A percentile compares a stretch with the other conserved stretches of the same genome.
These are phyloP conservation scores for Reticulitermes speratus DNA, from an alignment of 1,140 invertebrate species.

Conservation along the genomic window DNA sequence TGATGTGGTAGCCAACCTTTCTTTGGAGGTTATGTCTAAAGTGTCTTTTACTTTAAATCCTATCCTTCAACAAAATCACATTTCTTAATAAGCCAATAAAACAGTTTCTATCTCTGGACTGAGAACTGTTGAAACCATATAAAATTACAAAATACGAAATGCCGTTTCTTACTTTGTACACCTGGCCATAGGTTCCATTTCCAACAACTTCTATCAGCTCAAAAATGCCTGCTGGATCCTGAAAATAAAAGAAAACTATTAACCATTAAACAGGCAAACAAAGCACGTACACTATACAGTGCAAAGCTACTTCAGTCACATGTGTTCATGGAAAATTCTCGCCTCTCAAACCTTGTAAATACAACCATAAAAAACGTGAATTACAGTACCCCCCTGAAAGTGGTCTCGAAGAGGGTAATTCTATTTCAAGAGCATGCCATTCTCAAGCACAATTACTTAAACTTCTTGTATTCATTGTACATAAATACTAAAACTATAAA, in stretches of 20 bases:
- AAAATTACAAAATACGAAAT: neutral
- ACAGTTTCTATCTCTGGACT: neutral
- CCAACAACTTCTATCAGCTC: conserved; percentile 99
- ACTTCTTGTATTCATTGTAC: neutral
- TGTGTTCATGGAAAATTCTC: neutral
- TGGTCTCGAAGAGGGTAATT: neutral
- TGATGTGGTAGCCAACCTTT: neutral
- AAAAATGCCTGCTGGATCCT: conserved; percentile 99
- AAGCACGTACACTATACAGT: neutral
- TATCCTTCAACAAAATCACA: neutral
- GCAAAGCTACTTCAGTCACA: neutral
- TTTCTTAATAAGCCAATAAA: neutral
- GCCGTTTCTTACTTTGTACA: conserved; percentile 87
- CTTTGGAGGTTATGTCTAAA: conserved; percentile 1
- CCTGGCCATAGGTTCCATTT: conserved; percentile 99
- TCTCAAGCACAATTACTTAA: neutral
- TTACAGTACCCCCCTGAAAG: neutral
- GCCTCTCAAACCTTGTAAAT: neutral
- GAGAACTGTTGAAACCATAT: no score
- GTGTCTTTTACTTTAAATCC: neutral
- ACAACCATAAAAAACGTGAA: conserved; percentile 18
- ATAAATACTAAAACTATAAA: conserved; percentile 22
- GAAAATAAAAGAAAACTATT: conserved; percentile 41
- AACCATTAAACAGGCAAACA: no score
- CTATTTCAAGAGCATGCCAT: neutral